phyloP scores from a whole-genome alignment of 2,113 vertebrate species.

The Protobothrops flavoviridis region DNA sequence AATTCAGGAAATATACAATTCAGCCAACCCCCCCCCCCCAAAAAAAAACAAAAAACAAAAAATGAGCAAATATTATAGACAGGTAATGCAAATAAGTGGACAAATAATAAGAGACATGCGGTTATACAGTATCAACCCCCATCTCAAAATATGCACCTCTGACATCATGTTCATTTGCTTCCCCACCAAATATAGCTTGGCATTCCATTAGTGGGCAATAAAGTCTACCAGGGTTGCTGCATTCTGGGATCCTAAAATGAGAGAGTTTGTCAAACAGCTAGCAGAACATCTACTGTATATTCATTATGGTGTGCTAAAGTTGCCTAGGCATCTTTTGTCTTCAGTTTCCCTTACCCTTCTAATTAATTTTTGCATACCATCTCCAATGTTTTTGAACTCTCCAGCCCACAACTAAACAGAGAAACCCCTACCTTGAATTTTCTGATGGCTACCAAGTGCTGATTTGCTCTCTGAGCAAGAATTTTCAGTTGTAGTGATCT shows the following conservation, averaged over 20 bases:
- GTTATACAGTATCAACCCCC: not conserved
- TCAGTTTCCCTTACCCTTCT: not conserved
- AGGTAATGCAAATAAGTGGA: not conserved
- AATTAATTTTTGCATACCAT: not conserved
- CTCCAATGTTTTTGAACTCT: not conserved
- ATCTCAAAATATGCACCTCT: not conserved
- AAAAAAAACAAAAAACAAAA: too few relatives aligned
- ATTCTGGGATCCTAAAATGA: not conserved
- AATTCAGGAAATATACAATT: not conserved
- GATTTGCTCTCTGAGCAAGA: not conserved
- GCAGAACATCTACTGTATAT: not conserved
- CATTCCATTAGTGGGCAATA: not conserved
- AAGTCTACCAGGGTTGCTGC: not conserved
- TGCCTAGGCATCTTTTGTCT: not conserved
- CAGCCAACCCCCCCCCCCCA: not conserved
- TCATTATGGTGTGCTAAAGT: not conserved
- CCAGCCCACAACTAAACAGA: not conserved
- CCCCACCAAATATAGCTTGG: not conserved
- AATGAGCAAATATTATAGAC: not conserved
- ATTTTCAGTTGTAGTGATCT: not conserved
- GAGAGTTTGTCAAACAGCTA: not conserved
- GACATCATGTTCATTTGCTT: not conserved
- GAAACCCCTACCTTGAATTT: not conserved
- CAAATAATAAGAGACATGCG: not conserved
- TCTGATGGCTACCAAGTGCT: not conserved